Evolutionary conservation across 1,140 invertebrate species (phyloP), one percentile per base, ranked within the genome.

Genomic region (Scylla paramamosain): DNA sequence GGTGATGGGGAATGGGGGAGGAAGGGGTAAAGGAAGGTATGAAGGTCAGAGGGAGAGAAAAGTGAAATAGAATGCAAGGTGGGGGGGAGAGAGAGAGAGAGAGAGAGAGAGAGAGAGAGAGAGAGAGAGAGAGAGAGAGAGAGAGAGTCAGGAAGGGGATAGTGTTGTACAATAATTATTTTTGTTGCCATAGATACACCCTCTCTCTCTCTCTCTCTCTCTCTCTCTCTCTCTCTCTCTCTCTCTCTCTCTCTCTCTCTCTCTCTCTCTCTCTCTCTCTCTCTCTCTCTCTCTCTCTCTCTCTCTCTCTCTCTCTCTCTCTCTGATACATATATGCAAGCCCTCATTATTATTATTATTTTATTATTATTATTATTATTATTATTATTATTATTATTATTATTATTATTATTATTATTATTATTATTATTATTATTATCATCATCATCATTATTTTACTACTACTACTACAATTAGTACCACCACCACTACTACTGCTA

Each of bases 231-330:
- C 46, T 48, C 46, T 48, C 46, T n/a, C 46, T 4, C 46, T 48
- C 46, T 4, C 91, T 92, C 91, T 92, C 91, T 77, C 91, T 82
- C 67, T 82, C 67, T 31, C 31, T 39, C 12, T 14, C 31, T 45
- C 20, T 83, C 91, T 82, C 20, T 52, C 91, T 92, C 67, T 92
- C 59, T 4, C 45, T n/a, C 31, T 32, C 16, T 39, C 31, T 82
- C 67, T 29, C 46, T 48, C 39, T 28, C 31, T 39, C 77, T 46
- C 39, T 45, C 91, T 92, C 91, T 92, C 91, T 92, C 91, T 92
- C 91, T 77, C n/a, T 82, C 59, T 82, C 52, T 59, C 52, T 59
- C 52, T 59, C 67, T 45, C 77, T 93, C 67, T 84, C 92, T 77
- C 20, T n/a, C 67, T n/a, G 6, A 7, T 77, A n/a, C 10, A 4